Conservation (phyloP, 2,797 vertebrate genomes). For the Notolabrus celidotus region DNA sequence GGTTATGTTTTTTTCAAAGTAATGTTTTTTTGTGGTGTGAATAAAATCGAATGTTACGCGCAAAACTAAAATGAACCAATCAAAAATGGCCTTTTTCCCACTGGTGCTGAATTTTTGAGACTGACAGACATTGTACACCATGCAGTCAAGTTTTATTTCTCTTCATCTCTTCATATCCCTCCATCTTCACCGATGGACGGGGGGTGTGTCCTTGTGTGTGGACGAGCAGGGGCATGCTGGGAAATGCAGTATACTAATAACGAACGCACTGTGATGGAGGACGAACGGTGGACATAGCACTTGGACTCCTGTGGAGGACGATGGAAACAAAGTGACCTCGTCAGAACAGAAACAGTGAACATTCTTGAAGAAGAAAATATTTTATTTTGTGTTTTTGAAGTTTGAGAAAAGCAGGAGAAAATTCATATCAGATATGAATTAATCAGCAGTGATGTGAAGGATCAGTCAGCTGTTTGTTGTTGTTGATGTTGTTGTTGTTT, state of each 20-base stretch:
- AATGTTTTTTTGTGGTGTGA: conserved; percentile 68
- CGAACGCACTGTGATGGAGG: conserved; percentile 54
- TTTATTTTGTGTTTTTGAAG: conserved; percentile 67
- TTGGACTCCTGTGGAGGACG: conserved; percentile 42
- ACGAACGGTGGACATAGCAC: conserved; percentile 33
- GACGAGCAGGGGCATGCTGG: conserved; percentile 69
- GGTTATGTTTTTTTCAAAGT: background rate
- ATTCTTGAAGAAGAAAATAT: too few species aligned
- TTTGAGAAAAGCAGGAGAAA: conserved; percentile 65
- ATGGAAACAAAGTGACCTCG: conserved; percentile 31
- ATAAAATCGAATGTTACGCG: conserved; percentile 72
- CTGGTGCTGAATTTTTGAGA: conserved; percentile 81
- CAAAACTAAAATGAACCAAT: conserved; percentile 67
- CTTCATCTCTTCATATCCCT: conserved; percentile 54
- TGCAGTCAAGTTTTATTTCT: conserved; percentile 26
- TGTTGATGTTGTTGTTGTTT: conserved; percentile 76
- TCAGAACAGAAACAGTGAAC: too few species aligned
- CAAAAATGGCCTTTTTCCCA: conserved; percentile 76
- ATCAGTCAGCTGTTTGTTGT: conserved; percentile 72
- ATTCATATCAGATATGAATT: conserved; percentile 77
- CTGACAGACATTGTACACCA: conserved; percentile 28
- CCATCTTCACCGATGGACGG: conserved; percentile 27
- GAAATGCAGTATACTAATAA: conserved; percentile 64
- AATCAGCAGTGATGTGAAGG: conserved; percentile 72
- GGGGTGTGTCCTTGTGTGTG: conserved; percentile 50